Conservation (phyloP, 2,113 vertebrate genomes). For the Siniperca chuatsi region DNA sequence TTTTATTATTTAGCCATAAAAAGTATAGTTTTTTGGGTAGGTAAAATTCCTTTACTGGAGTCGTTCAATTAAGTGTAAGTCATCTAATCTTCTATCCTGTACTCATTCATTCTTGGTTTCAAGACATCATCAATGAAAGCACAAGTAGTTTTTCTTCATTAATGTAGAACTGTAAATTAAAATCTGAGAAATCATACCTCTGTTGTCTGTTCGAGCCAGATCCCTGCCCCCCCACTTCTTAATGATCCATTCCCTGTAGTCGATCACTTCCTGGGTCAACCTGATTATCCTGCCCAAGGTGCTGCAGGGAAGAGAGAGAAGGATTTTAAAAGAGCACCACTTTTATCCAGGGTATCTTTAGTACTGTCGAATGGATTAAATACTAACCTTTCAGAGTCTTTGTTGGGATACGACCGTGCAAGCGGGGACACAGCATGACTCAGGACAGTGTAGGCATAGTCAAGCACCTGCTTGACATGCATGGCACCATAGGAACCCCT, state of each 20-base stretch:
- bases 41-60: background rate
- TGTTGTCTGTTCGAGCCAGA: slow-evolving; percentile 67
- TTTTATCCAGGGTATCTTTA: too few relatives aligned
- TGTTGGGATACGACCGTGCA: slow-evolving; percentile 96
- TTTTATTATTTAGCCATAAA: background rate
- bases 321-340: background rate
- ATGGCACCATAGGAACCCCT: slow-evolving; percentile 98
- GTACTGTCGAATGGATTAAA: background rate
- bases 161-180: background rate
- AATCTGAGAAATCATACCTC: slow-evolving; percentile 63
- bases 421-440: slow-evolving; percentile 96
- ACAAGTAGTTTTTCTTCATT: background rate
- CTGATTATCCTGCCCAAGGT: slow-evolving; percentile 97
- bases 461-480: slow-evolving; percentile 98
- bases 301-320: slow-evolving; percentile 76
- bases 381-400: slow-evolving; percentile 93
- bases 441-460: slow-evolving; percentile 96
- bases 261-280: slow-evolving; percentile 96
- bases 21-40: background rate
- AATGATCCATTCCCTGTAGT: slow-evolving; percentile 97
- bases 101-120: background rate
- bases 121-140: background rate
- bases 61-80: background rate
- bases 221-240: slow-evolving; percentile 92
- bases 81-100: background rate